A percentile compares a stretch with the other conserved stretches of the same genome.
These are phyloP conservation scores for Alsophila aescularia DNA, from an alignment of 2,888 invertebrate genomes.

Conservation along the genomic window DNA sequence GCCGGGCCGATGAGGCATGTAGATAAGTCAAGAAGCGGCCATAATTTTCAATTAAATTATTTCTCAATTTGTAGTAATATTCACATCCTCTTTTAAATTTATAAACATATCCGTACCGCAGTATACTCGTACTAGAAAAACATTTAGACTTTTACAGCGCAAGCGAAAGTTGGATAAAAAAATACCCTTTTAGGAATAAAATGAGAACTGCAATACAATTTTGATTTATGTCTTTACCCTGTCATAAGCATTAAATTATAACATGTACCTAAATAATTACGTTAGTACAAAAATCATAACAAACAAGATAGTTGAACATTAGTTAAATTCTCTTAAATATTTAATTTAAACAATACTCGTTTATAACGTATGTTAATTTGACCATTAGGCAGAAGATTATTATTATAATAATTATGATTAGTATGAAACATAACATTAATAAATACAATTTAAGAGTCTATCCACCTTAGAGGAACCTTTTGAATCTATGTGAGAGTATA, in stretches of 20 bases:
- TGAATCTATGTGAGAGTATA: neutral
- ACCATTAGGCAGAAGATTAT: conserved; percentile 17
- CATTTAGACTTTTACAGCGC: neutral
- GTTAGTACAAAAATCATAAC: neutral
- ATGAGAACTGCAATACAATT: neutral
- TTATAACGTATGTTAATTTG: conserved; percentile 14
- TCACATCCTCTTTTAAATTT: no score
- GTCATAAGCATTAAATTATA: conserved; percentile 25
- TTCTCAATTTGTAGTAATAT: no score
- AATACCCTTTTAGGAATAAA: neutral
- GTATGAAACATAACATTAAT: conserved; percentile 15
- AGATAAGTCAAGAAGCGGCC: no score
- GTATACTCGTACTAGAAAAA: no score
- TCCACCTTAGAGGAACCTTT: conserved; percentile 9
- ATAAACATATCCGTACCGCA: no score
- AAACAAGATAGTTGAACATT: conserved; percentile 7
- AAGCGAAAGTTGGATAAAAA: neutral
- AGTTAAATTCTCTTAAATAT: conserved; percentile 9
- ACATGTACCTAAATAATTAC: neutral
- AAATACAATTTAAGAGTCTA: conserved; percentile 4
- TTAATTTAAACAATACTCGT: conserved; percentile 14
- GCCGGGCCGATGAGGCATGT: no score
- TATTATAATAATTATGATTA: conserved; percentile 7
- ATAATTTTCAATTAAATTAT: no score
- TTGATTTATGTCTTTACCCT: conserved; percentile 15